phyloP scores from a whole-genome alignment of 1,140 invertebrate species.

The Nasonia longicornis region DNA sequence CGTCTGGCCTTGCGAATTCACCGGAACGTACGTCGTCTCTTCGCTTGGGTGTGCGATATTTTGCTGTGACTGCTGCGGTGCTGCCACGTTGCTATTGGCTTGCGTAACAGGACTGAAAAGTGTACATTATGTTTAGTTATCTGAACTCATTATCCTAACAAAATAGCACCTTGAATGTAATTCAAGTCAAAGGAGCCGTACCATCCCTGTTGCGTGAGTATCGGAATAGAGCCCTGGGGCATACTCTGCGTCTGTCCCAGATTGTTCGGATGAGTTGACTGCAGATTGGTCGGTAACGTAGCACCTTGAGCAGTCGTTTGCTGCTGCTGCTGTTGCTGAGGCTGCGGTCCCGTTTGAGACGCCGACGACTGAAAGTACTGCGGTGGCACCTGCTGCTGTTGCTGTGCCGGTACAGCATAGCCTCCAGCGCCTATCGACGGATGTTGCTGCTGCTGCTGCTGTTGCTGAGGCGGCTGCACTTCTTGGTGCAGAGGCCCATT shows the following conservation, averaged over 20 bases:
- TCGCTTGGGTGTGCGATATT: conserved; percentile 37
- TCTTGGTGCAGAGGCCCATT: conserved; percentile 64
- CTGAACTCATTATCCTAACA: background rate
- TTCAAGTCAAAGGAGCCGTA: background rate
- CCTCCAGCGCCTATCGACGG: conserved; percentile 6
- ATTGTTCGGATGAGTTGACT: conserved; percentile 68
- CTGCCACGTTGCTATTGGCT: conserved; percentile 69
- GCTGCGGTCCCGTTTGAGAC: conserved; percentile 47
- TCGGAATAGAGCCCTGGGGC: conserved; percentile 72
- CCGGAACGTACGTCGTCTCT: conserved; percentile 28
- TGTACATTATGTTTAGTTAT: background rate
- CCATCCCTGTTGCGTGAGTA: conserved; percentile 66
- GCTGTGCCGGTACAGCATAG: conserved; percentile 53
- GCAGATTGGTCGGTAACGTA: conserved; percentile 72
- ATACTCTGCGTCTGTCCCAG: conserved; percentile 71
- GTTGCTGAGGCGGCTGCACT: conserved; percentile 58
- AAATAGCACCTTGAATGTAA: background rate
- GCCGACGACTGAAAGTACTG: conserved; percentile 58
- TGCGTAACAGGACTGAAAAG: conserved; percentile 42
- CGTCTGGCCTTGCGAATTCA: conserved; percentile 36
- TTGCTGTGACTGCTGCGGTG: conserved; percentile 45
- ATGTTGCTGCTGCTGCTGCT: conserved; percentile 59
- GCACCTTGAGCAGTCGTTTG: conserved; percentile 63
- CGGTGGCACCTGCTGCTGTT: conserved; percentile 51
- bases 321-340: conserved; percentile 52